Conservation (phyloP, 1,140 invertebrate species). For the Asobara japonica region DNA sequence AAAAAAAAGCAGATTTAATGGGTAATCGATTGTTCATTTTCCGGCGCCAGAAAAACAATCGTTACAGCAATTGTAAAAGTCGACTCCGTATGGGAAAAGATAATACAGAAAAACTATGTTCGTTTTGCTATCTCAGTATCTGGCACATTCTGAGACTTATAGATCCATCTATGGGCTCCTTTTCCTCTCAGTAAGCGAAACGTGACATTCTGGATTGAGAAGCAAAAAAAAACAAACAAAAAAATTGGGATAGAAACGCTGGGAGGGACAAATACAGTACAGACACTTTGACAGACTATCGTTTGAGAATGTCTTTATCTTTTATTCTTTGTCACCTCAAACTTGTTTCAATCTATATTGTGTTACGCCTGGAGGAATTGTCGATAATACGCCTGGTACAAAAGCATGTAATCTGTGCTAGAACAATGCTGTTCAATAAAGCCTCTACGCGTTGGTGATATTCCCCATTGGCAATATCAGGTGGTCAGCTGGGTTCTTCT, state of each 20-base stretch:
- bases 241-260: background rate
- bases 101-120: too few relatives aligned
- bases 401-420: background rate
- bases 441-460: background rate
- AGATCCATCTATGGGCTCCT: background rate
- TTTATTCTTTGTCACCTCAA: background rate
- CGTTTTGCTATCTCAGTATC: too few relatives aligned
- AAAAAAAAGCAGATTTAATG: too few relatives aligned
- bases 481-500: background rate
- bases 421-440: background rate
- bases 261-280: background rate
- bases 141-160: background rate
- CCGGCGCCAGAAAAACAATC: too few relatives aligned
- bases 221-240: background rate
- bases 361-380: background rate
- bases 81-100: background rate
- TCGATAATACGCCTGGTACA: background rate
- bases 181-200: constrained; percentile 1
- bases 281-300: background rate
- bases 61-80: background rate
- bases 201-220: background rate
- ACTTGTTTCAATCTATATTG: background rate
- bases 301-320: background rate
- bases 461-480: background rate
- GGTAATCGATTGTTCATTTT: too few relatives aligned